Percentiles rank a stretch among this genome's conserved stretches.
These are phyloP conservation scores for Amblyjoppa fuscipennis DNA, from an alignment of 2,888 invertebrate species.

Conservation along the genomic window DNA sequence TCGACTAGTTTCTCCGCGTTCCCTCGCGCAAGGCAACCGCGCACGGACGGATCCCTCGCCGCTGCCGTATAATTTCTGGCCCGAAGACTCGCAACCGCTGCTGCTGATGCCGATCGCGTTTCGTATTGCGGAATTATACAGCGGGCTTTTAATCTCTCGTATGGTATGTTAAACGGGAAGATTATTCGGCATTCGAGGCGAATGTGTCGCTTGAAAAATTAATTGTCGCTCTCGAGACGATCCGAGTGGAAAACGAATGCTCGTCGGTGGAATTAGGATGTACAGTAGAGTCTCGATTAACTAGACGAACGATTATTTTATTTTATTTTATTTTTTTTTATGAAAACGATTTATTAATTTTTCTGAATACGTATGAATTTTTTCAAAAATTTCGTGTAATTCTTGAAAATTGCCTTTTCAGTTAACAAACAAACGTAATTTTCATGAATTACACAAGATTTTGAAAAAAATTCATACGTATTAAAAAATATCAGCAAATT, in stretches of 20 bases:
- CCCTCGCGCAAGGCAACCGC: conserved; percentile 6
- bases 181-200: background rate
- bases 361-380: no score
- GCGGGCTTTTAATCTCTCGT: conserved; percentile 17
- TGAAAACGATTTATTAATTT: no score
- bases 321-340: no score
- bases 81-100: background rate
- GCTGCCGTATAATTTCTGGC: conserved; percentile 46
- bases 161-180: conserved; percentile 19
- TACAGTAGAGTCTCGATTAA: no score
- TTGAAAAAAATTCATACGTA: no score
- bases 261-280: conserved; percentile 2
- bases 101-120: conserved; percentile 28
- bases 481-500: no score
- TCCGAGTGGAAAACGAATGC: conserved; percentile 3
- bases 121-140: conserved; percentile 51
- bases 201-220: conserved; percentile 21
- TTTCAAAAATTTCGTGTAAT: no score
- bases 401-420: no score
- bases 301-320: no score
- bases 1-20: conserved; percentile 52
- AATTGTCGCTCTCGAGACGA: conserved; percentile 28
- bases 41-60: conserved; percentile 7
- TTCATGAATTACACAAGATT: no score
- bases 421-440: no score